Conservation (phyloP, 2,888 invertebrate species). For the Acholoe squamosa region DNA sequence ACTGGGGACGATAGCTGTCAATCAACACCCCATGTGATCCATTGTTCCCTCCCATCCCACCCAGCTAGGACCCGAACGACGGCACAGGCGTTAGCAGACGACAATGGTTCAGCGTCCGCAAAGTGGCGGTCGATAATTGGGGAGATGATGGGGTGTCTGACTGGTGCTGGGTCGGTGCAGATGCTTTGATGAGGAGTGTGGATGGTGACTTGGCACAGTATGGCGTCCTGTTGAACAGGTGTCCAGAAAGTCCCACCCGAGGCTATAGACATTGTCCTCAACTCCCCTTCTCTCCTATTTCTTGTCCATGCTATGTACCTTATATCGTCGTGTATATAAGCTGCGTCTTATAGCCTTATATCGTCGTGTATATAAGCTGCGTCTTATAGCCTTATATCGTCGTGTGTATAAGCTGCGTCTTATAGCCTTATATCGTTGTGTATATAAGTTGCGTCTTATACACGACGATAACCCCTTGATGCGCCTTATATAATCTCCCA, state of each 20-base stretch:
- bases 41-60: slow-evolving; percentile 16
- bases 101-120: background rate
- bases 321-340: no score
- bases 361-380: no score
- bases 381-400: no score
- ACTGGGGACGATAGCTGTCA: slow-evolving; percentile 14
- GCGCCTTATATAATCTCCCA: no score
- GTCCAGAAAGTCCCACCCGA: background rate
- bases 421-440: no score
- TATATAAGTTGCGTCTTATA: no score
- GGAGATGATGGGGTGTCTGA: background rate
- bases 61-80: background rate
- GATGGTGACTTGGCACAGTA: slow-evolving; percentile 6
- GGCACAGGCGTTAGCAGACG: background rate
- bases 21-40: slow-evolving; percentile 24
- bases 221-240: slow-evolving; percentile 38
- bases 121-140: slow-evolving; percentile 13
- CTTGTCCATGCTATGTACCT: no score
- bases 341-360: no score
- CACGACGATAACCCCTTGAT: no score
- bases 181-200: slow-evolving; percentile 12
- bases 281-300: no score
- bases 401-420: no score
- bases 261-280: no score
- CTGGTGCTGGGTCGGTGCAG: background rate